These are phyloP conservation scores for Perithous albicinctus DNA, from an alignment of 2,888 invertebrate species.

Conservation along the genomic window DNA sequence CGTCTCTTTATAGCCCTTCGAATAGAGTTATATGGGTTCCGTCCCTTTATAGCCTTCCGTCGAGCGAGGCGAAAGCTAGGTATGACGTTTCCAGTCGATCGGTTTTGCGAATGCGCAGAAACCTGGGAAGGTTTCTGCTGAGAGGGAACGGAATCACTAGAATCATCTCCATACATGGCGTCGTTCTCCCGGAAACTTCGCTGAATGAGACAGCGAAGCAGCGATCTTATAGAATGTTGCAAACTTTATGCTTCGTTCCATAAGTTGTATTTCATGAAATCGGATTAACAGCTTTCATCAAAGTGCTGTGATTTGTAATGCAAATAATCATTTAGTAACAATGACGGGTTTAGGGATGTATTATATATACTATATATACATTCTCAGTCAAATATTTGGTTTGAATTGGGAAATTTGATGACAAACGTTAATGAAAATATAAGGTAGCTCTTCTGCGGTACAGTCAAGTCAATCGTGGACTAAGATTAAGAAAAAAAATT, in stretches of 20 bases:
- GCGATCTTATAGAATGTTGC: not conserved
- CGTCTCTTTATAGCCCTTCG: conserved; percentile 11
- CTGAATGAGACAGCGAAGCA: conserved; percentile 1
- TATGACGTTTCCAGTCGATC: conserved; percentile 33
- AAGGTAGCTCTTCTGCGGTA: too few species aligned
- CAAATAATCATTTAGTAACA: too few species aligned
- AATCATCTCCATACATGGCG: conserved; percentile 7
- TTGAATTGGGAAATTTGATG: too few species aligned
- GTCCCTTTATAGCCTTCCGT: conserved; percentile 7
- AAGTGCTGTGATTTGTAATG: too few species aligned
- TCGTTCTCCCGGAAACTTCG: not conserved
- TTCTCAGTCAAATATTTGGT: too few species aligned
- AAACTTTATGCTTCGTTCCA: conserved; percentile 1
- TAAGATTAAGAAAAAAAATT: too few species aligned
- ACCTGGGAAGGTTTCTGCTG: not conserved
- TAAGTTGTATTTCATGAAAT: not conserved
- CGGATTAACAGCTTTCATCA: not conserved
- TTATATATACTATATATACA: too few species aligned
- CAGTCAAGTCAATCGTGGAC: too few species aligned
- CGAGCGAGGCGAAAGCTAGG: conserved; percentile 8
- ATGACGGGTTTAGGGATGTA: too few species aligned
- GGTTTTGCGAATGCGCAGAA: conserved; percentile 19
- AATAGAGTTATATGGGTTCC: not conserved
- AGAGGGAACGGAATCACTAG: not conserved
- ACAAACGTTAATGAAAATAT: too few species aligned